These are phyloP conservation scores for Drosophila aff. DNA, from an alignment of 1,140 invertebrate genomes.

Conservation along the genomic window DNA sequence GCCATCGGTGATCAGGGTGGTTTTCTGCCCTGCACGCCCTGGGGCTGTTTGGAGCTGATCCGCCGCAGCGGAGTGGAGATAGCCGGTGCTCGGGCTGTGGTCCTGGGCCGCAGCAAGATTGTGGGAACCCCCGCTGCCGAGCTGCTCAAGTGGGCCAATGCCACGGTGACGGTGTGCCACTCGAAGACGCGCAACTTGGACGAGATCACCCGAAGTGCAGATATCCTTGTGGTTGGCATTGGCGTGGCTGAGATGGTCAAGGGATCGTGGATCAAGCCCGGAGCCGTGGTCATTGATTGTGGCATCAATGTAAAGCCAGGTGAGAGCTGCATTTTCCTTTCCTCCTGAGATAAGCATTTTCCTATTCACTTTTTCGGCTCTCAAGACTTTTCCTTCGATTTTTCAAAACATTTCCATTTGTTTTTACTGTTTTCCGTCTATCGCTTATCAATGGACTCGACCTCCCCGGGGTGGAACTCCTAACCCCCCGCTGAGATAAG, in stretches of 20 bases:
- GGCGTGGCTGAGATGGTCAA: slow-evolving; percentile 96
- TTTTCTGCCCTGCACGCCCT: slow-evolving; percentile 97
- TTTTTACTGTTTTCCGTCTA: slow-evolving; percentile 9
- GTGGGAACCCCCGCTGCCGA: slow-evolving; percentile 98
- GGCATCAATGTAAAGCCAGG: slow-evolving; percentile 98
- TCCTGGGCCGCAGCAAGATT: slow-evolving; percentile 98
- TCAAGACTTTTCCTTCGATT: not conserved
- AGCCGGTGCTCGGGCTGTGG: slow-evolving; percentile 94
- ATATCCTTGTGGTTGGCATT: slow-evolving; percentile 98
- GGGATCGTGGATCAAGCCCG: slow-evolving; percentile 98
- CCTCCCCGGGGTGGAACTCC: slow-evolving; percentile 28
- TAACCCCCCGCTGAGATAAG: slow-evolving; percentile 45
- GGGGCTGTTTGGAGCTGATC: slow-evolving; percentile 96
- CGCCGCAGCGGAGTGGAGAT: slow-evolving; percentile 92
- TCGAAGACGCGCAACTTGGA: slow-evolving; percentile 95
- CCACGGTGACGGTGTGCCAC: slow-evolving; percentile 98
- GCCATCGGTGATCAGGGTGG: slow-evolving; percentile 93
- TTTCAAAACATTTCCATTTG: slow-evolving; percentile 15
- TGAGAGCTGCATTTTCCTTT: slow-evolving; percentile 82
- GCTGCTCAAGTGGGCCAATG: slow-evolving; percentile 97
- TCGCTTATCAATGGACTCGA: slow-evolving; percentile 37
- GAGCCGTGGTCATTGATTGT: slow-evolving; percentile 99
- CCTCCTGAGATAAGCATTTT: not conserved
- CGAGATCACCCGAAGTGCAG: slow-evolving; percentile 92
- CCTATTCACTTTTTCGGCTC: not conserved